Evolutionary conservation across 2,888 invertebrate species (phyloP), one percentile per base, ranked within the genome.

Genomic region (Timema cristinae): DNA sequence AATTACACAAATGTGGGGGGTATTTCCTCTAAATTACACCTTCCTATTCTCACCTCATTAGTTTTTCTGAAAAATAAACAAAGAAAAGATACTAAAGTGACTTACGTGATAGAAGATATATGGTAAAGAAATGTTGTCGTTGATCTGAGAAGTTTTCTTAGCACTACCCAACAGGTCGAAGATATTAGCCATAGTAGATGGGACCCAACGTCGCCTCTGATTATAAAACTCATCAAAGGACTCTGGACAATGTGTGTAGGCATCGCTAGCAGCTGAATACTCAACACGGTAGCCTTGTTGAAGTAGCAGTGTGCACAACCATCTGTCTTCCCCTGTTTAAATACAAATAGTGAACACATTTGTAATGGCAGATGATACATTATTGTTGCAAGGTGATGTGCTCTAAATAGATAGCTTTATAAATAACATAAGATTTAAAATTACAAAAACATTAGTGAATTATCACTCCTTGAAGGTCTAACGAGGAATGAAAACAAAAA

Each of bases 181-280:
- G 81, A 98, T 98, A 82, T 99, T 99, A 74, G 98, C 98, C 82
- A 99, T 94, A 63, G 98, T 99, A 0, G 98, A 99, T 7, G 98
- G 98, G 74, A 97, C 97, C 99, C 98, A 99, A 77, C 99, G 89
- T 80, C 98, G 91, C 75, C 98, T 90, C 83, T 98, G 98, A 81
- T 98, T 98, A 85, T 95, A 99, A 83, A 99, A 99, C 84, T 98
- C 98, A 79, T 93, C 94, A 83, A 98, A 98, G 52, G 92, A 91
- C 88, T 99, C 98, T 0, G 99, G 98, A 56, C 97, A 97, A 79
- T 97, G 98, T 2, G 98, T 99, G 84, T 98, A 95, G 47, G 98
- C 98, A 81, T 99, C 99, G 2, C 97, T 96, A n/a, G 98, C 99
- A 79, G 98, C 99, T 76, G 97, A 98, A 81, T 99, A 99, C 83